Base-by-base conservation (phyloP, 2,797 vertebrate genomes). In the Crax fasciolata region DNA sequence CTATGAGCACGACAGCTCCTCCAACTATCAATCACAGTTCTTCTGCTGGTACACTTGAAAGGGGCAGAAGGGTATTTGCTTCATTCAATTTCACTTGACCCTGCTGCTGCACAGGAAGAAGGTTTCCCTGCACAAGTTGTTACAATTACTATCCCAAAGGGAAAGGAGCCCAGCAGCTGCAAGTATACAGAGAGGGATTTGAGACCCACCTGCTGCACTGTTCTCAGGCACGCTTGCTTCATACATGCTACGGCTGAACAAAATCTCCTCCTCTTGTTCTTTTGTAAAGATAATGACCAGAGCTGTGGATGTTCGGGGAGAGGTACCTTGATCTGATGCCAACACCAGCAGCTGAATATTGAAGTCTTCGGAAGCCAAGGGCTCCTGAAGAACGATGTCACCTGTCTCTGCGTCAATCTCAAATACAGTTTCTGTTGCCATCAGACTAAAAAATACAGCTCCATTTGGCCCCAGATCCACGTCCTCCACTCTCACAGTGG, bases 381-480 rank as follows among this genome's bases (percentile, higher is more conserved):
- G 93, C 43, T 97, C 96, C 85, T 92, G 98, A 71, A 99, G 97
- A 8, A 94, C 97, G 32, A 99, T 94, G 77, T 98, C 98, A 87
- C 99, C 99, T 1, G 98, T 98, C 41, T 97, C 94, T 0, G 41
- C 20, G 38, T 98, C 83, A 3, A 99, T 92, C 84, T 97, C 97
- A 92, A 99, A 99, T 27, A 98, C 5, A 21, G 98, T 96, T 80
- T 99, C 98, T 17, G 96, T 92, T 16, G 95, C 90, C 4, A 89
- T 52, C 76, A 99, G 84, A 85, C 59, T 95, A 67, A 98, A 99
- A 67, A 80, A 70, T 10, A 99, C 67, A 2, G 97, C 98, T 76
- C 99, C 99, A 2, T 99, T 99, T 87, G 98, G 97, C 2, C 98
- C 99, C 76, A 96, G 96, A 90, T 99, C 99, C 2, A 94, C 12